Base-by-base conservation (phyloP, 2,888 invertebrate genomes). In the Macrophya alboannulata region DNA sequence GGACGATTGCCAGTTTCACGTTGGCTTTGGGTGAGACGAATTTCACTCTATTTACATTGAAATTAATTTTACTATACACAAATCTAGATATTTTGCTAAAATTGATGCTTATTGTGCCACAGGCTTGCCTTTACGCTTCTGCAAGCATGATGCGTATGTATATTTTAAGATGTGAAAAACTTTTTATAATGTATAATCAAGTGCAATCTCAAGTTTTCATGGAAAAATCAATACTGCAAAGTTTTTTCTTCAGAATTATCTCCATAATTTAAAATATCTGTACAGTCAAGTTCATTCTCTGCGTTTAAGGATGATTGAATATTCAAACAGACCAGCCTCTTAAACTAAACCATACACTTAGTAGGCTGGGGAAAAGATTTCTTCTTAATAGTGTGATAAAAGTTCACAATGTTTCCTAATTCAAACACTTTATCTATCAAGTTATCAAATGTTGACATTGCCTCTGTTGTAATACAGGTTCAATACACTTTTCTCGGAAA, bases 1-100 rank as follows among this genome's bases (percentile, higher is more conserved):
- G 92, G 98, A 99, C 92, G 99, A 99, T 91, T 99, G 99, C 92
- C 96, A 97, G 87, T 99, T 99, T 92, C 97, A 98, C 93, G 97
- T 96, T 90, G 98, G 98, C 0, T 97, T 98, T 94, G 99, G 98
- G 96, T 96, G 94, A 92, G 91, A 48, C 48, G 9, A 59, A 62
- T 62, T 81, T 62, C n/a, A 15, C 45, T 40, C n/a, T 48, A 43
- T 45, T 43, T 45, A 6, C 12, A 6, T 21, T 43, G 8, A 3
- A 21, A 43, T 43, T 10, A 74, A 9, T 74, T 48, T 48, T 6
- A 12, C 25, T 9, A 12, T 4, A 62, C 25, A 62, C 62, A 10
- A 25, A 62, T 62, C 62, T 12, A 62, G 4, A 12, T 62, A 62
- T 25, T 25, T 21, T 76, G 45, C 25, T 25, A 51, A 48, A 76